phyloP scores from a whole-genome alignment of 92 coral and sea anemone species.

The Porites cylindrica region DNA sequence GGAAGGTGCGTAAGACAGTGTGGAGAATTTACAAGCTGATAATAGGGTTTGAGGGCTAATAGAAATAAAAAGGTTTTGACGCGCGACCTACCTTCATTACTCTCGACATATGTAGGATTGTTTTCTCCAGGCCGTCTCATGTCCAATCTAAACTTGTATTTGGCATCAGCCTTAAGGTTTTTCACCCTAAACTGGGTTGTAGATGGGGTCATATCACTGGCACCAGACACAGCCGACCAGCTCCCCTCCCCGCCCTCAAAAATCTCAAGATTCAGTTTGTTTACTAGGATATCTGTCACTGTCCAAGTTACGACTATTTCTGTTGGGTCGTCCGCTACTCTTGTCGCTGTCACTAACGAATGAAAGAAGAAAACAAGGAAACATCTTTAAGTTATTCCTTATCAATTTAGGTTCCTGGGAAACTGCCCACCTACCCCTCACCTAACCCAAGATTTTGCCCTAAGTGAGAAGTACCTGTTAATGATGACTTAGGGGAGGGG shows the following conservation, averaged over 20 bases:
- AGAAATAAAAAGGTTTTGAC: too few species aligned
- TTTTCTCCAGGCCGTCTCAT: constrained; percentile 42
- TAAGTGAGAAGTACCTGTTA: too few species aligned
- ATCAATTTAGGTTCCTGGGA: too few species aligned
- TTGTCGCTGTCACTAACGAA: constrained; percentile 20
- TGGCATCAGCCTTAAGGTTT: constrained; percentile 47
- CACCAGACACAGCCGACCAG: constrained; percentile 58
- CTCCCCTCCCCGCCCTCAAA: constrained; percentile 7
- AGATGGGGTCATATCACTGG: constrained; percentile 13
- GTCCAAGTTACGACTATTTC: constrained; percentile 62
- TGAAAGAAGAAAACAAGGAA: not conserved
- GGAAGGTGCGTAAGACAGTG: not conserved
- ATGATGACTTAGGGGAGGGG: too few species aligned
- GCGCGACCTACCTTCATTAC: constrained; percentile 14
- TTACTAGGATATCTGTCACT: constrained; percentile 37
- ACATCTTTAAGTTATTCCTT: not conserved
- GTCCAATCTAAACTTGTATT: constrained; percentile 58
- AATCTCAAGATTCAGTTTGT: constrained; percentile 40
- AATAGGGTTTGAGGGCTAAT: too few species aligned
- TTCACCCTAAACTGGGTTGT: constrained; percentile 42
- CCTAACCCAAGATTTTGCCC: too few species aligned
- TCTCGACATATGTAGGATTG: constrained; percentile 10
- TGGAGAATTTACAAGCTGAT: too few species aligned
- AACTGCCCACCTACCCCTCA: too few species aligned
- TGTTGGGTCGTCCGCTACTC: constrained; percentile 48